phyloP scores from a whole-genome alignment of 2,113 vertebrate species.

The Thomomys bottae region DNA sequence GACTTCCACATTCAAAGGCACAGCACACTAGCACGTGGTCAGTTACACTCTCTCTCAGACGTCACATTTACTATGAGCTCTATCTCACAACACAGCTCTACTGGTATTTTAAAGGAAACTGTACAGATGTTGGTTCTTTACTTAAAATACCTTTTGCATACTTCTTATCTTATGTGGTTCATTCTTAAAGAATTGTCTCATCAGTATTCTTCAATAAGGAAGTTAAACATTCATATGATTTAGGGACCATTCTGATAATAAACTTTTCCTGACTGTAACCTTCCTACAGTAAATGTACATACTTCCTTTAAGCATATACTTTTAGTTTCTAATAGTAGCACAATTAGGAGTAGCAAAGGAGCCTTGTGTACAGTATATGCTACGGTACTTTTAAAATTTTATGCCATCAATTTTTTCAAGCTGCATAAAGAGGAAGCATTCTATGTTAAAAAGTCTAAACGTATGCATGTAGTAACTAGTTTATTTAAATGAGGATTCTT shows the following conservation, averaged over 20 bases:
- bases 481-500: slow-evolving; percentile 55
- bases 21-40: not conserved
- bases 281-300: not conserved
- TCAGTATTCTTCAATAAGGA: not conserved
- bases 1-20: not conserved
- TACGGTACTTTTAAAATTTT: slow-evolving; percentile 37
- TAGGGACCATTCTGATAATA: slow-evolving; percentile 25
- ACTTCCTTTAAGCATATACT: not conserved
- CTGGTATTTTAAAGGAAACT: not conserved
- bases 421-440: slow-evolving; percentile 33
- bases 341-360: not conserved
- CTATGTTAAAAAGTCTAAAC: slow-evolving; percentile 34
- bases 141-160: not conserved
- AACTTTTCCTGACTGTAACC: not conserved
- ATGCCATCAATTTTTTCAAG: slow-evolving; percentile 23
- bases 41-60: not conserved
- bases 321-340: slow-evolving; percentile 22
- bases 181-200: not conserved
- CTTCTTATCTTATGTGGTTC: not conserved
- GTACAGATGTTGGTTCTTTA: not conserved
- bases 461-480: slow-evolving; percentile 1
- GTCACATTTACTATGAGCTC: not conserved
- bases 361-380: not conserved
- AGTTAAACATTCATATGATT: not conserved
- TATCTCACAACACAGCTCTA: not conserved